Conservation (phyloP, 1,140 invertebrate genomes). For the Anthonomus grandis region DNA sequence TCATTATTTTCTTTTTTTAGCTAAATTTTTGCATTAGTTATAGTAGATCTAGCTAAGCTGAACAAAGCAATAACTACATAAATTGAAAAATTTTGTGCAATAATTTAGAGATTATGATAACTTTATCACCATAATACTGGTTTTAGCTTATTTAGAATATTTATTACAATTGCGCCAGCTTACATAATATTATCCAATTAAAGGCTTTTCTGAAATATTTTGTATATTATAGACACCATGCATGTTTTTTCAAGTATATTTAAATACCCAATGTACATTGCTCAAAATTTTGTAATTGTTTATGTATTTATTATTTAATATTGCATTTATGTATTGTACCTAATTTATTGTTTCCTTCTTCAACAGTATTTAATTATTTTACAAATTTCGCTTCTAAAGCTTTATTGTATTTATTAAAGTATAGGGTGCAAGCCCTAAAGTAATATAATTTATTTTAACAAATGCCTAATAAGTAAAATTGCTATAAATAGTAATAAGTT, state of each 20-base stretch:
- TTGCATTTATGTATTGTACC: slow-evolving; percentile 10
- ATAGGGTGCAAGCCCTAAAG: no score
- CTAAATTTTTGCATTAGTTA: slow-evolving; percentile 5
- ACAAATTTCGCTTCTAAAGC: no score
- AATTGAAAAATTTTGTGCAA: slow-evolving; percentile 23
- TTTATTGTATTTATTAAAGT: no score
- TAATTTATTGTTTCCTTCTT: slow-evolving; percentile 1
- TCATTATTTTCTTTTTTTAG: not conserved
- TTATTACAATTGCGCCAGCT: not conserved
- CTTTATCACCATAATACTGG: no score
- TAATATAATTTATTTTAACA: no score
- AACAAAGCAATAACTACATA: slow-evolving; percentile 25
- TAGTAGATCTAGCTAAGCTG: slow-evolving; percentile 12
- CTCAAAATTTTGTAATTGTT: slow-evolving; percentile 19
- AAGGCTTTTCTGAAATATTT: slow-evolving; percentile 1
- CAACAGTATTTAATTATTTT: slow-evolving; percentile 7
- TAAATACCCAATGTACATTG: slow-evolving; percentile 10
- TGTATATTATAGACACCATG: slow-evolving; percentile 2
- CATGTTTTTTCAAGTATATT: slow-evolving; percentile 1
- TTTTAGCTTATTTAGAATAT: no score
- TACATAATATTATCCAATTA: not conserved
- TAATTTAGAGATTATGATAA: slow-evolving; percentile 22
- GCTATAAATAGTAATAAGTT: no score
- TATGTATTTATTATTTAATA: slow-evolving; percentile 10
- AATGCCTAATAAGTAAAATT: no score